Base-by-base conservation (phyloP, 2,113 vertebrate genomes). In the Chroicocephalus ridibundus region DNA sequence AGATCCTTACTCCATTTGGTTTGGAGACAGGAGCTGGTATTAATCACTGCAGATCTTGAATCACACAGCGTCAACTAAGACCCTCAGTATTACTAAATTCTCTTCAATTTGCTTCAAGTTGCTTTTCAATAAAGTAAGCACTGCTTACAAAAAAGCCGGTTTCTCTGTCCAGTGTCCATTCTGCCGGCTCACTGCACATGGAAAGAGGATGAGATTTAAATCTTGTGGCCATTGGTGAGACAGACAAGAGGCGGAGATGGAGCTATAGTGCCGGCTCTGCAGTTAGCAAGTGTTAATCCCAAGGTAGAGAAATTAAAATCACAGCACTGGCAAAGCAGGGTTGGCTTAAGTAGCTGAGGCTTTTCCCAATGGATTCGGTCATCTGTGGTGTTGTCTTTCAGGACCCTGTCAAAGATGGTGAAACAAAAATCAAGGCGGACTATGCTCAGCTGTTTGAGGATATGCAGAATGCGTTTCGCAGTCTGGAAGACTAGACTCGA, bases 381-480 rank as follows among this genome's bases (percentile, higher is more conserved):
- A 9, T 55, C 81, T 70, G 21, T 2, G 60, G 19, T 96, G 8
- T 71, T 97, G 21, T 13, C 29, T 88, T 97, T 75, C 92, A 99
- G 99, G 99, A 99, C 96, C 99, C 99, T 1, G 97, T 99, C 94
- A 99, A 99, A 97, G 99, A 99, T 2, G 99, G 99, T 8, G 99
- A 99, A 97, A 95, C 98, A 40, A 99, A 99, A 97, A 99, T 99
- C 93, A 99, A 99, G 97, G 98, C 98, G 0, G 99, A 99, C 92
- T 99, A 99, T 27, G 98, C 98, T 78, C 99, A 99, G 95, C 99
- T 99, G 47, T 95, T 99, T 96, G 99, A 99, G 97, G 99, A 99
- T 94, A 99, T 99, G 99, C 99, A 99, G 98, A 99, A 99, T 49
- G 98, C 98, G 81, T 99, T 99, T 98, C 99, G 99, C 82, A 99